Conservation (phyloP, 2,113 vertebrate species). For the human region GRCh38 chr4:184391001-184391500, state of each 20-base stretch:
- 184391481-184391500: not conserved
- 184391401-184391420: not conserved
- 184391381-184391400: rapidly evolving
- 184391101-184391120: not conserved
- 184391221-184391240: not conserved
- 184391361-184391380: not conserved
- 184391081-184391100: not conserved
- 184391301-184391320: not conserved
- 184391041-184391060: not conserved
- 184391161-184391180: not conserved
- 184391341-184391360: not conserved
- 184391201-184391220: not conserved
- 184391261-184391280: not conserved
- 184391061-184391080: not conserved
- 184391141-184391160: not conserved
- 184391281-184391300: not conserved
- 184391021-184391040: rapidly evolving
- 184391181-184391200: not conserved
- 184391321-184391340: not conserved
- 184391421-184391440: not conserved
- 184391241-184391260: not conserved
- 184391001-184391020: not conserved
- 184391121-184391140: not conserved
- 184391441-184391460: not conserved
- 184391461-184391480: not conserved